Evolutionary conservation across 1,140 invertebrate genomes (phyloP).

Genomic region (Thalassaphorura encarpata): DNA sequence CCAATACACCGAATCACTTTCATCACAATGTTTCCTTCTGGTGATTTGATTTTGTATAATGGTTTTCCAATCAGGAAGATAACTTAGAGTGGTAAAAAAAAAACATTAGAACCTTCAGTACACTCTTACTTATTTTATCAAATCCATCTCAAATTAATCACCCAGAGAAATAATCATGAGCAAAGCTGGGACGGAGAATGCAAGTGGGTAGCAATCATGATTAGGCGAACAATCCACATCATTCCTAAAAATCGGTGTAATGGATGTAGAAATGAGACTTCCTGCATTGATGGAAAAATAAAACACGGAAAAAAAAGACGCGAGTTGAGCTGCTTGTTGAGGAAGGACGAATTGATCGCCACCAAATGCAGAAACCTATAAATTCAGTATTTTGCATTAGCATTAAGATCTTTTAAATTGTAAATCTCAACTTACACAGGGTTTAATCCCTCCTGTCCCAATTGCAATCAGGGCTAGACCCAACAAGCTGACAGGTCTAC

Average conservation of each 20-base stretch:
- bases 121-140: not conserved
- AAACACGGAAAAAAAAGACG: conserved; percentile 49
- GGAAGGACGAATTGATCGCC: conserved; percentile 49
- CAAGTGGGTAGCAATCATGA: conserved; percentile 47
- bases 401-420: not conserved
- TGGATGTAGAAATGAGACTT: conserved; percentile 44
- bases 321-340: conserved; percentile 38
- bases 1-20: conserved; percentile 62
- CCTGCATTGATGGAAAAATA: conserved; percentile 51
- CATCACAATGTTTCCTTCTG: conserved; percentile 70
- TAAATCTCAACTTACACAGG: conserved; percentile 2
- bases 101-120: not conserved
- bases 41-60: conserved; percentile 63
- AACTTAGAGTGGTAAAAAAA: conserved; percentile 51
- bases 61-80: conserved; percentile 69
- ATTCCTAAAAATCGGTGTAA: conserved; percentile 46
- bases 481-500: conserved; percentile 36
- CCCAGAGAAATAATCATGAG: conserved; percentile 41
- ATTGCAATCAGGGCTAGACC: conserved; percentile 45
- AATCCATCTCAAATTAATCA: conserved; percentile 18
- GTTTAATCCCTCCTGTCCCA: conserved; percentile 54
- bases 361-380: conserved; percentile 47
- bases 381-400: too few species aligned
- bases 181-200: conserved; percentile 49
- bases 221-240: conserved; percentile 45